Percentiles rank a stretch among this genome's conserved stretches.
These are phyloP conservation scores for Monochamus saltuarius DNA, from an alignment of 1,140 invertebrate species.

Conservation along the genomic window DNA sequence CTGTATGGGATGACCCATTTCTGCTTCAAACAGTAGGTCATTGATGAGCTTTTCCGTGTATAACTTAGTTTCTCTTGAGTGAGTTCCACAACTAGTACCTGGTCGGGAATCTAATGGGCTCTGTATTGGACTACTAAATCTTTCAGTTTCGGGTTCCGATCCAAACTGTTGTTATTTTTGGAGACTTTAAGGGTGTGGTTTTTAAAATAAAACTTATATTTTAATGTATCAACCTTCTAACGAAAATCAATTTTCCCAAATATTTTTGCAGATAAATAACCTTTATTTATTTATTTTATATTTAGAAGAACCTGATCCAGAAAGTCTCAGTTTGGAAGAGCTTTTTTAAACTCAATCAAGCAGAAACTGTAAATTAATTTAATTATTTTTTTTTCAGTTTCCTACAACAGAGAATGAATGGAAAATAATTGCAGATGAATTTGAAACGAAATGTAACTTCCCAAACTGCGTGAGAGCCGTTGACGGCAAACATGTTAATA, in stretches of 20 bases:
- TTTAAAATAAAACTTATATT: constrained; percentile 7
- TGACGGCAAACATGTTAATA: constrained; percentile 37
- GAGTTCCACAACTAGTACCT: constrained; percentile 11
- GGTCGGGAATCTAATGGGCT: constrained; percentile 15
- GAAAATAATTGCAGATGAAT: constrained; percentile 42
- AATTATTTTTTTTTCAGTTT: constrained; percentile 30
- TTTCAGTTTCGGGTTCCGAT: constrained; percentile 1
- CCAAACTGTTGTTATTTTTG: constrained; percentile 10
- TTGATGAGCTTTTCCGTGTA: not conserved
- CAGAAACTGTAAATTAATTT: too few species aligned
- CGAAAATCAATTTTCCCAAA: constrained; percentile 3
- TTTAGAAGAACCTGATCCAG: too few species aligned
- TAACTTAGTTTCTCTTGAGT: constrained; percentile 11
- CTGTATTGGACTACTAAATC: constrained; percentile 14
- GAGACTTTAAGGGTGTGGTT: too few species aligned
- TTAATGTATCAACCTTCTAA: constrained; percentile 3
- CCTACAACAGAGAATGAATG: constrained; percentile 37
- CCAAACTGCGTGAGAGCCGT: constrained; percentile 41
- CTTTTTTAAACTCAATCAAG: too few species aligned
- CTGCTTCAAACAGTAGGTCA: constrained; percentile 5
- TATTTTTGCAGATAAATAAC: too few species aligned
- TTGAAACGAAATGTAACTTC: constrained; percentile 39
- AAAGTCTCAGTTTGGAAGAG: too few species aligned
- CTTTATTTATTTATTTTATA: too few species aligned
- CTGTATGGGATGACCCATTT: constrained; percentile 12